Percentiles rank a stretch among this genome's conserved stretches.
phyloP scores from a whole-genome alignment of 2,113 vertebrate genomes.

The Copsychus sechellarum region DNA sequence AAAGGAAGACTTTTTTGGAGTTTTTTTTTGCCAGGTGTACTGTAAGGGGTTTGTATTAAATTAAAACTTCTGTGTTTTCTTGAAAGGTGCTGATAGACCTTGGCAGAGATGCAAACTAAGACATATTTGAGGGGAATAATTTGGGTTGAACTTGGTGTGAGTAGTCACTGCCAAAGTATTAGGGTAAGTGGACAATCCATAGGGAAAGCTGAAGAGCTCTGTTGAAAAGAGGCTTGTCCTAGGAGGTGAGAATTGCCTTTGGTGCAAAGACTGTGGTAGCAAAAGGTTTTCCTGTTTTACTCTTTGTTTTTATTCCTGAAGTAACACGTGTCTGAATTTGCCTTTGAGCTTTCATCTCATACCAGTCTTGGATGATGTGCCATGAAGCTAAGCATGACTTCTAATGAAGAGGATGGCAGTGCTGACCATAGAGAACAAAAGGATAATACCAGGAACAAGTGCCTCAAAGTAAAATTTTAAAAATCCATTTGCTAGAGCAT shows the following conservation, averaged over 20 bases:
- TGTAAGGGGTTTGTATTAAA: background rate
- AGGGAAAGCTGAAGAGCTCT: background rate
- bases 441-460: background rate
- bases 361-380: background rate
- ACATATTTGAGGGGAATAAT: background rate
- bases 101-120: background rate
- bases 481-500: background rate
- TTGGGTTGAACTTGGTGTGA: background rate
- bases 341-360: background rate
- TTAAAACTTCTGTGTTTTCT: background rate
- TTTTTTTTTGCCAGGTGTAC: background rate
- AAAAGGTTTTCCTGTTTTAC: background rate
- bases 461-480: background rate
- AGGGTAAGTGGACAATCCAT: background rate
- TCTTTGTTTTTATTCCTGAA: background rate
- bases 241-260: background rate
- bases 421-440: background rate
- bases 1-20: background rate
- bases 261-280: background rate
- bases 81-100: background rate
- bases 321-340: background rate
- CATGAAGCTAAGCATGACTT: background rate
- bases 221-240: background rate
- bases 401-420: background rate
- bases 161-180: background rate